These are phyloP conservation scores for Brachionus angularis DNA, from an alignment of 1,140 invertebrate species.

Conservation along the genomic window DNA sequence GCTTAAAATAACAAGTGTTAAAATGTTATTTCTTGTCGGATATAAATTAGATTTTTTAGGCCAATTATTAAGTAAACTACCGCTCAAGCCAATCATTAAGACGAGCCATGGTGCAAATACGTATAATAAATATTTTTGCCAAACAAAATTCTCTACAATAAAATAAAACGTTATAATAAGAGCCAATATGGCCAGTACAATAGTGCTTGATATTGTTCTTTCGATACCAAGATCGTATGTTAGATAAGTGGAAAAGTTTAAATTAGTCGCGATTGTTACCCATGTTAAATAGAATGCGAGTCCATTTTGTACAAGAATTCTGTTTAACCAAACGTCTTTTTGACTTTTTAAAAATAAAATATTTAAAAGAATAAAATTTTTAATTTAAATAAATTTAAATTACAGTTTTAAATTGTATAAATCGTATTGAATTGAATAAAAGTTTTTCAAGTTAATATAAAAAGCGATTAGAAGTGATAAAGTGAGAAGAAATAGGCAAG, in stretches of 20 bases:
- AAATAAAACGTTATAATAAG: slow-evolving; percentile 47
- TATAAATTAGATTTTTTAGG: background rate
- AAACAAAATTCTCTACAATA: slow-evolving; percentile 48
- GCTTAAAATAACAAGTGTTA: background rate
- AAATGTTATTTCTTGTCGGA: slow-evolving; percentile 28
- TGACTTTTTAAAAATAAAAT: background rate
- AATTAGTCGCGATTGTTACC: slow-evolving; percentile 50
- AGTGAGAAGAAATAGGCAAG: background rate
- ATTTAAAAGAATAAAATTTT: background rate
- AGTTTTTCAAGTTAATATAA: background rate
- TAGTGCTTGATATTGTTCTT: slow-evolving; percentile 45
- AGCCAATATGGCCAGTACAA: slow-evolving; percentile 46
- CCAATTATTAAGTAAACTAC: slow-evolving; percentile 45
- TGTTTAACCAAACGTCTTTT: slow-evolving; percentile 49
- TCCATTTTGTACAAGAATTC: slow-evolving; percentile 53
- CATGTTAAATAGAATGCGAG: slow-evolving; percentile 52
- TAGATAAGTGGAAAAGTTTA: slow-evolving; percentile 50
- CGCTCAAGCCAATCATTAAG: slow-evolving; percentile 48
- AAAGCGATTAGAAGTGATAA: background rate
- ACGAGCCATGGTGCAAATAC: slow-evolving; percentile 51
- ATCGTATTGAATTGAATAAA: background rate
- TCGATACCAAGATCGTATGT: slow-evolving; percentile 45
- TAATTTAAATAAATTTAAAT: background rate
- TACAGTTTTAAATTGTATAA: slow-evolving; percentile 12
- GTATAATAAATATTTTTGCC: slow-evolving; percentile 50